These are phyloP conservation scores for Sitta carolinensis DNA, from an alignment of 2,797 vertebrate species.

Conservation along the genomic window DNA sequence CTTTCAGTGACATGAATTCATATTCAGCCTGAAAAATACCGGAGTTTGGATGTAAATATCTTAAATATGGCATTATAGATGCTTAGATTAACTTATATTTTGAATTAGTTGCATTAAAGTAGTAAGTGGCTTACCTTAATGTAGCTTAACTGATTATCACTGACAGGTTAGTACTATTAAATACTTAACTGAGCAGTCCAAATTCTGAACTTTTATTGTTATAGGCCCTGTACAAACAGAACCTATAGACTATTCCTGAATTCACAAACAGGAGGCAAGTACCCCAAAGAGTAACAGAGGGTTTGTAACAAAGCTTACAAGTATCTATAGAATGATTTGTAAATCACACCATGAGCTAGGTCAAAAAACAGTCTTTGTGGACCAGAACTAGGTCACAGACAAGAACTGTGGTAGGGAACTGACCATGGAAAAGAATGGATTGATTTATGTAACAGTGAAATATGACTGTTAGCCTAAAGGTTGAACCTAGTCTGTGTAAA, in stretches of 20 bases:
- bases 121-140: not conserved
- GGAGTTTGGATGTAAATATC: not conserved
- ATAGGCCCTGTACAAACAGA: not conserved
- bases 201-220: not conserved
- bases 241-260: not conserved
- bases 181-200: not conserved
- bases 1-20: not conserved
- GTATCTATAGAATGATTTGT: not conserved
- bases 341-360: not conserved
- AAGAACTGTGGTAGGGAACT: not conserved
- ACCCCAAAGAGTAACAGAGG: not conserved
- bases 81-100: not conserved
- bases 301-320: not conserved
- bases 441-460: rapidly evolving
- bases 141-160: not conserved
- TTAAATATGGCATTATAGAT: not conserved
- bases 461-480: not conserved
- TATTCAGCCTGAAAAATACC: not conserved
- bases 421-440: not conserved
- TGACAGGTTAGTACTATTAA: not conserved
- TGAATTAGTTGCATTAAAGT: not conserved
- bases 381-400: not conserved
- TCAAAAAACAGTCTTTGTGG: not conserved
- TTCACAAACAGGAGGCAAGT: not conserved
- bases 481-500: not conserved